Conservation (phyloP, 2,797 vertebrate species). For the Zenarchopterus dispar region DNA sequence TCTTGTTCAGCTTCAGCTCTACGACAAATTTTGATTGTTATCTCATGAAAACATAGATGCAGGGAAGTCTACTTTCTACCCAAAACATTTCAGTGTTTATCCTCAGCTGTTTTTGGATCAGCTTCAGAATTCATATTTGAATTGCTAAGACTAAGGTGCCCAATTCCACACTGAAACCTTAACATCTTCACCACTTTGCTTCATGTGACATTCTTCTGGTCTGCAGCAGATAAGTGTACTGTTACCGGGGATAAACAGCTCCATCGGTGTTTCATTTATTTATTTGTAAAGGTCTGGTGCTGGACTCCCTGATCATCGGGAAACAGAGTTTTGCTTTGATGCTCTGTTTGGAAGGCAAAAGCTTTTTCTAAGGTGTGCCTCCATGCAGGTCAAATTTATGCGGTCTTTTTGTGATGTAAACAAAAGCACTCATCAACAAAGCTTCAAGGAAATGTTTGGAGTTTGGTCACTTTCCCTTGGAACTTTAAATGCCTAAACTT, state of each 20-base stretch:
- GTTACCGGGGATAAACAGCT: too few relatives aligned
- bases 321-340: not conserved
- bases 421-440: too few relatives aligned
- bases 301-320: not conserved
- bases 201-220: too few relatives aligned
- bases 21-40: not conserved
- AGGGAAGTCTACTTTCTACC: not conserved
- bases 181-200: too few relatives aligned
- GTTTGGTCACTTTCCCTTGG: too few relatives aligned
- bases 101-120: not conserved
- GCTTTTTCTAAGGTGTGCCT: too few relatives aligned
- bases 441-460: too few relatives aligned
- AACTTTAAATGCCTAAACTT: too few relatives aligned
- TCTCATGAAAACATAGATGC: not conserved
- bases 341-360: conserved; percentile 2
- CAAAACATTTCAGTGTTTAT: not conserved
- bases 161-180: too few relatives aligned
- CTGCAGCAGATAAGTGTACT: too few relatives aligned
- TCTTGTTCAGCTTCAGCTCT: not conserved
- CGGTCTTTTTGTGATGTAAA: not conserved
- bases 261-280: not conserved
- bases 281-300: not conserved
- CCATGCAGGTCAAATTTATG: not conserved
- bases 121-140: not conserved
- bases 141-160: too few relatives aligned